Evolutionary conservation across 2,888 invertebrate genomes (phyloP), one percentile per base, ranked within the genome.

Genomic region (Ophion ventricosus): DNA sequence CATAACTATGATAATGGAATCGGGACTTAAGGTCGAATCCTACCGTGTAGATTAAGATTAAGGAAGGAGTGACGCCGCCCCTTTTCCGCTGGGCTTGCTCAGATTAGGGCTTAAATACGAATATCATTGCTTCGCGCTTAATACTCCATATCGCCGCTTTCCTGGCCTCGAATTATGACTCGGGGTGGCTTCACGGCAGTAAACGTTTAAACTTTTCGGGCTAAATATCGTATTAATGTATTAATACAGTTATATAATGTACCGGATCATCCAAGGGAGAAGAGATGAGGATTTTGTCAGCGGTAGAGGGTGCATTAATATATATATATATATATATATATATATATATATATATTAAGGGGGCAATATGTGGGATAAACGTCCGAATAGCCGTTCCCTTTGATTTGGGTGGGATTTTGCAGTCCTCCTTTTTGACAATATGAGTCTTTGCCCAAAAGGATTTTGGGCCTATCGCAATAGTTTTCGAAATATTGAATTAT

Each of bases 91-190:
- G 40, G 80, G 66, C 57, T 73, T 59, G 57, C 66, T 57, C 49
- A 77, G 77, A 82, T 82, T 73, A 73, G 49, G 40, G 66, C 72
- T 72, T 54, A 25, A 77, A 77, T 82, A 73, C 64, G 67, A 73
- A 82, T 82, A 82, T 67, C 77, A 82, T 81, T 75, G 67, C 35
- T 61, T 49, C 3, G 25, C 8, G 78, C 63, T 78, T 70, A 78
- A 70, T 69, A 59, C 78, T 54, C 70, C 43, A 59, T 61, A 69
- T 35, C 54, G 69, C 57, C 56, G 66, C 49, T 57, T 43, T 59
- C 59, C 54, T 35, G 66, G 25, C 43, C 70, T 70, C 26, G 57
- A 25, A 61, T 25, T 35, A 17, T 67, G 56, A 57, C 67, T 63
- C 20, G 14, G 14, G 49, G n/a, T 8, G 26, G 67, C 26, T 61